Base-by-base conservation (phyloP, 2,888 invertebrate genomes). In the Athrips mouffetella region DNA sequence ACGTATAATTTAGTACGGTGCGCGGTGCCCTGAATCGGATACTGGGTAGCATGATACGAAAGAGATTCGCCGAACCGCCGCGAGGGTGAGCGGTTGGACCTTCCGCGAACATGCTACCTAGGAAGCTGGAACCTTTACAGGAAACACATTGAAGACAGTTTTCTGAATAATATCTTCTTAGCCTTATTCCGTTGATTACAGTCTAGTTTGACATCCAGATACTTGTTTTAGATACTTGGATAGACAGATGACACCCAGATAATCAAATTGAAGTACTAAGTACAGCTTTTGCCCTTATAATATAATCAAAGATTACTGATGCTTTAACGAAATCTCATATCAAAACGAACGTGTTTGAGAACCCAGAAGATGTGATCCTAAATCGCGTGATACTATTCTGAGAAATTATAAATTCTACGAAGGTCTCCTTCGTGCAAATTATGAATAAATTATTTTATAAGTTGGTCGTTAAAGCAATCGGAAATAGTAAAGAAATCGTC, bases 41-140 rank as follows among this genome's bases (percentile, higher is more conserved):
- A 73, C 60, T 60, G 60, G 66, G 68, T 69, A 70, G 55, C 57
- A 49, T 60, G 64, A 66, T 64, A 61, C 56, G 52, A 54, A 55
- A 35, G 59, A 62, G 60, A 58, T 78, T 77, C 80, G 60, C 46
- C 54, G 76, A 79, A 79, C 47, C 57, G 49, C 52, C 65, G 62
- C 52, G 57, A n/a, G n/a, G 67, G 63, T 65, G 62, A 62, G 58
- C 35, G n/a, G 23, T 7, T 48, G 57, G 40, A 53, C 68, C 70
- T 75, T 78, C 76, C 62, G 51, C 65, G 75, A 76, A 63, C 61
- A 61, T 60, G 68, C 64, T 55, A 40, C 30, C 40, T 30, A 47
- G 47, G 30, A 40, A 47, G 30, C 47, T 35, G 16, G 16, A 1
- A 18, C 1, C 16, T 21, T 27, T 27, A 27, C 27, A 27, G 27